Evolutionary conservation across 2,113 vertebrate species (phyloP).

Genomic region (Strix uralensis): DNA sequence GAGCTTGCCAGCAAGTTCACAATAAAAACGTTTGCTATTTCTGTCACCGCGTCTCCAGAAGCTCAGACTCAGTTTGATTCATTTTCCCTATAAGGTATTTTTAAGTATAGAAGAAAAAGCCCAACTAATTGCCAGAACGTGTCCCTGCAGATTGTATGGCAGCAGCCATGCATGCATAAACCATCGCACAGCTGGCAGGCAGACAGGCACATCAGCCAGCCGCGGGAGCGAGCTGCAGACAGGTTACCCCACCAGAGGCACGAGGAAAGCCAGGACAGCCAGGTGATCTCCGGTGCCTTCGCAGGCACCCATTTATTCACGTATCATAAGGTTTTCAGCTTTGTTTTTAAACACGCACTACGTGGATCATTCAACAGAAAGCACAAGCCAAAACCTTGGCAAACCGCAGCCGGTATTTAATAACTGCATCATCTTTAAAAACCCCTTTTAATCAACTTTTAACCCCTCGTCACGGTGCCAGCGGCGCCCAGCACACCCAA

Average conservation of each 20-base stretch:
- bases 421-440: background rate
- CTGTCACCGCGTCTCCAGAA: background rate
- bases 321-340: background rate
- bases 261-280: background rate
- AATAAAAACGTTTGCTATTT: background rate
- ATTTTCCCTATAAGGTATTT: background rate
- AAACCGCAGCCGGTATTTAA: background rate
- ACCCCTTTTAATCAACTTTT: background rate
- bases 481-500: background rate
- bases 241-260: background rate
- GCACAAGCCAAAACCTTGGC: background rate
- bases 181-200: background rate
- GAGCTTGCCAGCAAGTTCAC: background rate
- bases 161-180: background rate
- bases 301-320: rapidly evolving
- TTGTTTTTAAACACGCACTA: background rate
- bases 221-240: background rate
- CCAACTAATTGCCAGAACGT: background rate
- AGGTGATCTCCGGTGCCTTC: rapidly evolving
- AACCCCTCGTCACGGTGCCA: background rate
- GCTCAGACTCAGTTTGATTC: background rate
- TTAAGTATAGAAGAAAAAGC: background rate
- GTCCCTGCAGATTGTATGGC: background rate
- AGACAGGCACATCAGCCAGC: background rate
- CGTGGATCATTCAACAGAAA: background rate